A percentile compares a stretch with the other conserved stretches of the same genome.
phyloP scores from a whole-genome alignment of 2,113 vertebrate species.

The Tyto alba region DNA sequence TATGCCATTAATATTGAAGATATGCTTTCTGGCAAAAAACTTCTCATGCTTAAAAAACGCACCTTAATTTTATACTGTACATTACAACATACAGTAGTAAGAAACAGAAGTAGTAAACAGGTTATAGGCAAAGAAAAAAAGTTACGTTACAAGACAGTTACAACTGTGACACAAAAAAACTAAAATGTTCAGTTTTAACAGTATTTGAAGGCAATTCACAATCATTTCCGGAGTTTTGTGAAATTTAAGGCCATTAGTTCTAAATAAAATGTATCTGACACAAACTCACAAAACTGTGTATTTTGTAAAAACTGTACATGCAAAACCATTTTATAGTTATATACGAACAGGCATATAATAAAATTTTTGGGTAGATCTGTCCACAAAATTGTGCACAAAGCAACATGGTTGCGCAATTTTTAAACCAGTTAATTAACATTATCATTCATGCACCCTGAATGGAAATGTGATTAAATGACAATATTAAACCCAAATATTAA shows the following conservation, averaged over 20 bases:
- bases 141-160: constrained; percentile 84
- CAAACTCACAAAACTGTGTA: constrained; percentile 84
- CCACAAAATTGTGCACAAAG: constrained; percentile 87
- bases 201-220: constrained; percentile 91
- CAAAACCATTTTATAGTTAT: constrained; percentile 85
- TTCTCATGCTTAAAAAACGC: constrained; percentile 86
- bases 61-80: constrained; percentile 78
- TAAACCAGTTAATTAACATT: constrained; percentile 63
- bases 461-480: constrained; percentile 61
- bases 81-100: constrained; percentile 80
- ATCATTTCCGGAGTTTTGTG: constrained; percentile 87
- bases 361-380: constrained; percentile 80
- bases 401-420: constrained; percentile 71
- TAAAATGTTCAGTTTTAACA: constrained; percentile 66
- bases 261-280: constrained; percentile 78
- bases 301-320: constrained; percentile 95
- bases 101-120: constrained; percentile 74
- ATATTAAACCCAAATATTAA: constrained; percentile 57
- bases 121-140: constrained; percentile 78
- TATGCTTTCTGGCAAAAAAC: constrained; percentile 66
- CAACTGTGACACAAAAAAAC: constrained; percentile 81
- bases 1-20: constrained; percentile 57
- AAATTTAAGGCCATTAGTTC: constrained; percentile 99
- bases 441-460: constrained; percentile 66
- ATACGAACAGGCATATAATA: constrained; percentile 83